Conservation (phyloP, 2,797 vertebrate species). For the Clarias platycephalus region DNA sequence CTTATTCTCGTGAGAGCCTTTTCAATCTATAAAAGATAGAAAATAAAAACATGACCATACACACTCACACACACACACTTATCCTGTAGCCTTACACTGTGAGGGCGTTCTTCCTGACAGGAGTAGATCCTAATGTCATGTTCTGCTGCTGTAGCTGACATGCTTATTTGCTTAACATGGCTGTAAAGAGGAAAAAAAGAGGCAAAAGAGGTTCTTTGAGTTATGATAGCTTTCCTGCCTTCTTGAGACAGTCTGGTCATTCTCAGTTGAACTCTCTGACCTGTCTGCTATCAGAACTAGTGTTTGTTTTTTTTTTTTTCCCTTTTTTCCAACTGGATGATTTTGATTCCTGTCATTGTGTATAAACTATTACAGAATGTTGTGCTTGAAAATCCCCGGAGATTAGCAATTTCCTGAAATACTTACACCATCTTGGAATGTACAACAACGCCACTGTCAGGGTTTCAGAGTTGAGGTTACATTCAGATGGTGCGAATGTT, state of each 20-base stretch:
- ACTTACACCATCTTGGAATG: too few species aligned
- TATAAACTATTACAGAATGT: background rate
- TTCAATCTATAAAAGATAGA: background rate
- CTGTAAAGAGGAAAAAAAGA: background rate
- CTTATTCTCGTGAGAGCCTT: background rate
- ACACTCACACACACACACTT: background rate
- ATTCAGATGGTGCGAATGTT: background rate
- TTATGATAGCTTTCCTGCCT: background rate
- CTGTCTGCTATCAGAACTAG: background rate
- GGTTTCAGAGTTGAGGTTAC: background rate
- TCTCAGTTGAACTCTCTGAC: background rate
- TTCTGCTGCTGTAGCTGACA: background rate
- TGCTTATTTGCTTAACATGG: background rate
- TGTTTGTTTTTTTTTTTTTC: background rate
- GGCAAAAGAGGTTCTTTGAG: background rate
- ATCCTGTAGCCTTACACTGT: background rate
- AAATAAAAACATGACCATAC: background rate
- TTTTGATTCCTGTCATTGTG: background rate
- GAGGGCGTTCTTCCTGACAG: background rate
- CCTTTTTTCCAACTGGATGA: background rate
- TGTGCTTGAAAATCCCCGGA: background rate
- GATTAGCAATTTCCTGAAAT: too few species aligned
- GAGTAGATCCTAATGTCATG: background rate
- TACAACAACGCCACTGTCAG: background rate
- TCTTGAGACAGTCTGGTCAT: background rate